These are phyloP conservation scores for Saguinus oedipus DNA, from an alignment of 2,797 vertebrate genomes.

Conservation along the genomic window DNA sequence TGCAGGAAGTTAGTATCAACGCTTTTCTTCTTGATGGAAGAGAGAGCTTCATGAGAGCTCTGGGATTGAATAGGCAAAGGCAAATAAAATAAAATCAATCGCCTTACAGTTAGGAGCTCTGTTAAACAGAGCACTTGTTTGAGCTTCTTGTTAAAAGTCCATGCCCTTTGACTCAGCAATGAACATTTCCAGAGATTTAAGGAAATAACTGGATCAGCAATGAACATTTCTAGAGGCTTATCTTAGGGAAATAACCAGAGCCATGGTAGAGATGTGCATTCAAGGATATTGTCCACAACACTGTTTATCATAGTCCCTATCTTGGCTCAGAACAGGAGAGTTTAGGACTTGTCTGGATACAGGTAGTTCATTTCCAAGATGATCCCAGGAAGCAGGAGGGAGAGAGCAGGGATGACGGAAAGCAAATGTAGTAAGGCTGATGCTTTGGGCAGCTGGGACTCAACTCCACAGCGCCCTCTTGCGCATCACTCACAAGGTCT, in stretches of 20 bases:
- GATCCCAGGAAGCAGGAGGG: neutral
- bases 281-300: neutral
- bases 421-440: neutral
- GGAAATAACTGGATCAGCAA: neutral
- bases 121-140: neutral
- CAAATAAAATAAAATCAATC: slow-evolving; percentile 8
- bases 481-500: neutral
- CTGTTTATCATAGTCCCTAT: neutral
- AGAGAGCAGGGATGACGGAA: neutral
- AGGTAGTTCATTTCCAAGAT: neutral
- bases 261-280: neutral
- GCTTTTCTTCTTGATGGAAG: neutral
- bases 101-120: neutral
- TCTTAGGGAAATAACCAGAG: neutral
- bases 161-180: neutral
- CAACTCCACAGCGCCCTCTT: neutral
- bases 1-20: neutral
- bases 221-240: neutral
- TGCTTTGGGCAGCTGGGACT: neutral
- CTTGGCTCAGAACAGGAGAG: neutral
- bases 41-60: neutral
- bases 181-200: neutral
- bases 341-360: neutral
- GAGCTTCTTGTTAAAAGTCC: neutral
- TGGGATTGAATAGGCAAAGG: neutral